Evolutionary conservation across 2,113 vertebrate genomes (phyloP).

Genomic region (Formicarius rufipectus): DNA sequence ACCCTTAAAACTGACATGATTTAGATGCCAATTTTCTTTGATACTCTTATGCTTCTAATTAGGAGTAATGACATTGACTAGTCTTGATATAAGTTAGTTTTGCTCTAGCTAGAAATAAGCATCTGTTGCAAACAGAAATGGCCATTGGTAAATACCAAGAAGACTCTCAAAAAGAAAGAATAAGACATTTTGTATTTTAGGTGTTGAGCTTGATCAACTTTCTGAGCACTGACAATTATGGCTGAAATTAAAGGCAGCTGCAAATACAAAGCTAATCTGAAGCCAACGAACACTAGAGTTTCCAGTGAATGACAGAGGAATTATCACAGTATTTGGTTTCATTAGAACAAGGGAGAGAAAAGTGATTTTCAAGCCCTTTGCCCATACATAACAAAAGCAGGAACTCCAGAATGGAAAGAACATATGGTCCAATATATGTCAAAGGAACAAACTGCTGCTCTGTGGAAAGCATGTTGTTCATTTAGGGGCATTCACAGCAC

Average conservation of each 20-base stretch:
- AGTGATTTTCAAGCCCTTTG: neutral
- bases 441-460: constrained; percentile 14
- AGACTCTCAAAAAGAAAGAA: neutral
- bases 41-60: neutral
- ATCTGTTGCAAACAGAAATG: neutral
- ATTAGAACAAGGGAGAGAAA: neutral
- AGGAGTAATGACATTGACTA: neutral
- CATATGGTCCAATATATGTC: neutral
- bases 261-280: neutral
- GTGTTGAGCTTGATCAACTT: neutral
- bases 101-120: neutral
- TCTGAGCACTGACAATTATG: neutral
- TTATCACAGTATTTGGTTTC: neutral
- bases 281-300: neutral
- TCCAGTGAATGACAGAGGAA: neutral
- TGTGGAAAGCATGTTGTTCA: neutral
- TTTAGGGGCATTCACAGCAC: neutral
- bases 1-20: neutral
- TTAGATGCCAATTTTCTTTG: neutral
- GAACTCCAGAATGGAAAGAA: neutral
- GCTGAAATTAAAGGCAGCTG: neutral
- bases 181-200: neutral
- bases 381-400: neutral
- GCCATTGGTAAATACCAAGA: neutral
- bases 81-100: neutral